Evolutionary conservation across 1,140 invertebrate genomes (phyloP).

Genomic region (Drosophila hydei): DNA sequence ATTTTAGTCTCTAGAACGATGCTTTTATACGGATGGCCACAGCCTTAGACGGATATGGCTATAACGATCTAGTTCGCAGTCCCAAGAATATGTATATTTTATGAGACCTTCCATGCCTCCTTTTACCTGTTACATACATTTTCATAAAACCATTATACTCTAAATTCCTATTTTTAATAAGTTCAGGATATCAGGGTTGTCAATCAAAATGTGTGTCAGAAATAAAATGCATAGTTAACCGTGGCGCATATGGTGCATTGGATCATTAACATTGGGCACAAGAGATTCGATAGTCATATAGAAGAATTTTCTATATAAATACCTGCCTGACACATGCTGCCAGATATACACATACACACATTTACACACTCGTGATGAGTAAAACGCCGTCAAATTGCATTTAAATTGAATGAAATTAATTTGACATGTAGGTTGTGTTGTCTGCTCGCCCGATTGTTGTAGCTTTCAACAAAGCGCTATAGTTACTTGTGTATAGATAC

Average conservation of each 20-base stretch:
- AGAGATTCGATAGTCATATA: slow-evolving; percentile 9
- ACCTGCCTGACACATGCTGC: slow-evolving; percentile 59
- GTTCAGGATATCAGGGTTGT: too few relatives aligned
- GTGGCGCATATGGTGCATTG: slow-evolving; percentile 67
- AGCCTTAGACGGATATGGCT: too few relatives aligned
- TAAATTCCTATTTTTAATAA: too few relatives aligned
- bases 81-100: too few relatives aligned
- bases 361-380: too few relatives aligned
- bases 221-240: slow-evolving; percentile 72
- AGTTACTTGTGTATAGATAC: slow-evolving; percentile 64
- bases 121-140: too few relatives aligned
- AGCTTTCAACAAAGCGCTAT: slow-evolving; percentile 72
- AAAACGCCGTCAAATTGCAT: slow-evolving; percentile 79
- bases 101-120: too few relatives aligned
- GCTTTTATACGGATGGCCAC: too few relatives aligned
- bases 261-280: slow-evolving; percentile 65
- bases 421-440: slow-evolving; percentile 75
- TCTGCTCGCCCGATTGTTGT: slow-evolving; percentile 27
- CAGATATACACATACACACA: slow-evolving; percentile 32
- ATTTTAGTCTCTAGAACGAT: too few relatives aligned
- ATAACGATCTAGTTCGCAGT: too few relatives aligned
- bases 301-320: slow-evolving; percentile 23
- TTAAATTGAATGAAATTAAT: slow-evolving; percentile 81
- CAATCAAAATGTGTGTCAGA: slow-evolving; percentile 70
- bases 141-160: too few relatives aligned